phyloP scores from a whole-genome alignment of 2,888 invertebrate species.

The Apodemia duryi region DNA sequence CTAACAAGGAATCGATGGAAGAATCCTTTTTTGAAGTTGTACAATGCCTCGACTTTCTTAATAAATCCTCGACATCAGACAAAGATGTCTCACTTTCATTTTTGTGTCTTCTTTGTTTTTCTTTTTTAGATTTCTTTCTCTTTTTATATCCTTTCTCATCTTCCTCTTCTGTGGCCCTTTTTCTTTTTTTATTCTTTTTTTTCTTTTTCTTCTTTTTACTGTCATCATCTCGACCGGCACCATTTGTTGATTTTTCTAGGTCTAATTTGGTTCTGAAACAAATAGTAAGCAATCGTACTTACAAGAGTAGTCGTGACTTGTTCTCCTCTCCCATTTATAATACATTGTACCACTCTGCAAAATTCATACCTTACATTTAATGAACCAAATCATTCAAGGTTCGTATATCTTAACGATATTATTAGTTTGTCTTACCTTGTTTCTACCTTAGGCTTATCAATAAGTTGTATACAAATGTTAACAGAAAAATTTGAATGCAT shows the following conservation, averaged over 20 bases:
- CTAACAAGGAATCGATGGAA: constrained; percentile 38
- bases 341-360: constrained; percentile 51
- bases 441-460: constrained; percentile 23
- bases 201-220: constrained; percentile 72
- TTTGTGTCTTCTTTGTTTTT: constrained; percentile 69
- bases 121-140: constrained; percentile 76
- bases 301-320: constrained; percentile 36
- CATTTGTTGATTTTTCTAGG: constrained; percentile 43
- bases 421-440: constrained; percentile 35
- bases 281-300: constrained; percentile 44
- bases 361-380: constrained; percentile 30
- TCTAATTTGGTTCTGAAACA: constrained; percentile 43
- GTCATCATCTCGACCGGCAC: constrained; percentile 48
- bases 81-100: constrained; percentile 63
- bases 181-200: constrained; percentile 84
- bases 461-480: constrained; percentile 41
- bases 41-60: constrained; percentile 55
- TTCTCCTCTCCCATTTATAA: constrained; percentile 39
- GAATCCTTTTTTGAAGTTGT: constrained; percentile 39
- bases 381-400: neutral
- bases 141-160: constrained; percentile 77
- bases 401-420: constrained; percentile 15
- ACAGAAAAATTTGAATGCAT: constrained; percentile 35
- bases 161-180: constrained; percentile 78
- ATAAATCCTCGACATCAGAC: constrained; percentile 61